phyloP scores from a whole-genome alignment of 2,113 vertebrate genomes.

The Prinia subflava region DNA sequence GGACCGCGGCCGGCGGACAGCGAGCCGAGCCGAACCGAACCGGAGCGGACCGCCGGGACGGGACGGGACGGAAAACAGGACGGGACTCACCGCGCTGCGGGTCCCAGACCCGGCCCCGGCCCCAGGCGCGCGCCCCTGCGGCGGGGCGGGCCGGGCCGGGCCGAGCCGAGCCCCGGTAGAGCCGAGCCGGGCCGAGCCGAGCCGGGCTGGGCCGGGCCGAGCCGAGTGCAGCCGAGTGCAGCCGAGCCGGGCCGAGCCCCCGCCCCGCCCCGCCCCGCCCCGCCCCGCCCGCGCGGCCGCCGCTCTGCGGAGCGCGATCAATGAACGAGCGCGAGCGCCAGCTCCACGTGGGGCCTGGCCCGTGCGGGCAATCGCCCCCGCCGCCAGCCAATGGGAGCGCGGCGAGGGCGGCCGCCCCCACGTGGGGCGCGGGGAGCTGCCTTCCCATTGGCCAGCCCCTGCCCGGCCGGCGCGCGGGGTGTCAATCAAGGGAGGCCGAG shows the following conservation, averaged over 20 bases:
- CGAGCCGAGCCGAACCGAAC: too few species aligned
- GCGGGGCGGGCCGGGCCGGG: background rate
- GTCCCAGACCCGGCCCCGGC: too few species aligned
- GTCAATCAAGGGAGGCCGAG: conserved; percentile 36
- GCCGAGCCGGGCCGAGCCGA: too few species aligned
- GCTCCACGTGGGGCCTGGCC: conserved; percentile 68
- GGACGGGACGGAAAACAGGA: too few species aligned
- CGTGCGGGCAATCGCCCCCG: conserved; percentile 28
- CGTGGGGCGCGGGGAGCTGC: background rate
- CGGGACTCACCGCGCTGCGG: too few species aligned
- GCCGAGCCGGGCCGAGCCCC: too few species aligned
- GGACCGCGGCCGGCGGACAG: too few species aligned
- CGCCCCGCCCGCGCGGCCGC: background rate
- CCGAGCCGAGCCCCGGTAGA: too few species aligned
- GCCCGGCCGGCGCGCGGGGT: background rate
- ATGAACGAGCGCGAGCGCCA: conserved; percentile 59
- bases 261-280: background rate
- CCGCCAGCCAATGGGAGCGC: conserved; percentile 31
- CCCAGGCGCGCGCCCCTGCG: too few species aligned
- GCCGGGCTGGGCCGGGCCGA: too few species aligned
- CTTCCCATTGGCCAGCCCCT: background rate
- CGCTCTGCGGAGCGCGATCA: conserved; percentile 48
- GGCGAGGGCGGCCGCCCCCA: background rate
- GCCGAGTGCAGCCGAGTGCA: too few species aligned
- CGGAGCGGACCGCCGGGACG: too few species aligned